phyloP scores from a whole-genome alignment of 1,140 invertebrate genomes.

The Zaprionus taronus region DNA sequence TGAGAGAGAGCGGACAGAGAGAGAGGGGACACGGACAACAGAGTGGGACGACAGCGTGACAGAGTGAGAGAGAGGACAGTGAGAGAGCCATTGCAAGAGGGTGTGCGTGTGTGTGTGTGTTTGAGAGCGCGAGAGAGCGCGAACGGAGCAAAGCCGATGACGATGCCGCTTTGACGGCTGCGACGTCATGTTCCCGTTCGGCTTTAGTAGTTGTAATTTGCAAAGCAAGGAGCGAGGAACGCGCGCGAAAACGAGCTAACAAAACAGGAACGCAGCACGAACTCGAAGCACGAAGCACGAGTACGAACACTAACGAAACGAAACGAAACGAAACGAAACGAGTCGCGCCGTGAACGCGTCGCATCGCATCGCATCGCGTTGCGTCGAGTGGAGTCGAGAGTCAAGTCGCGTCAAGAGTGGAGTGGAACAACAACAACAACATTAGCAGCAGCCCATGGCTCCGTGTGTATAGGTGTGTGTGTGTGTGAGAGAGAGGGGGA shows the following conservation, averaged over 20 bases:
- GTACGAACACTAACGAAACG: conserved; percentile 34
- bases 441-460: conserved; percentile 24
- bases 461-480: conserved; percentile 10
- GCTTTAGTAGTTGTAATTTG: conserved; percentile 79
- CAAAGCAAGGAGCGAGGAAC: conserved; percentile 77
- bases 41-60: conserved; percentile 7
- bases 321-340: conserved; percentile 34
- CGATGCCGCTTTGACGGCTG: conserved; percentile 46
- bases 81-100: conserved; percentile 20
- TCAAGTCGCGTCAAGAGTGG: not conserved
- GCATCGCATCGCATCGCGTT: not conserved
- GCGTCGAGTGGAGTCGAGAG: conserved; percentile 5
- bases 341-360: conserved; percentile 9
- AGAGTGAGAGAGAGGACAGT: conserved; percentile 12
- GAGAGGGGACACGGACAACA: not conserved
- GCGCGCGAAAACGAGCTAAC: conserved; percentile 63
- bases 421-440: conserved; percentile 56
- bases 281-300: conserved; percentile 14
- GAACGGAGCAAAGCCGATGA: conserved; percentile 43
- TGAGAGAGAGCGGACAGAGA: not conserved
- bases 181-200: conserved; percentile 67
- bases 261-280: conserved; percentile 33
- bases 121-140: conserved; percentile 12
- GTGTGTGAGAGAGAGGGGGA: conserved; percentile 34
- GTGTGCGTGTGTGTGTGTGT: conserved; percentile 1